These are phyloP conservation scores for Zophobas atratus DNA, from an alignment of 1,140 invertebrate species.

Conservation along the genomic window DNA sequence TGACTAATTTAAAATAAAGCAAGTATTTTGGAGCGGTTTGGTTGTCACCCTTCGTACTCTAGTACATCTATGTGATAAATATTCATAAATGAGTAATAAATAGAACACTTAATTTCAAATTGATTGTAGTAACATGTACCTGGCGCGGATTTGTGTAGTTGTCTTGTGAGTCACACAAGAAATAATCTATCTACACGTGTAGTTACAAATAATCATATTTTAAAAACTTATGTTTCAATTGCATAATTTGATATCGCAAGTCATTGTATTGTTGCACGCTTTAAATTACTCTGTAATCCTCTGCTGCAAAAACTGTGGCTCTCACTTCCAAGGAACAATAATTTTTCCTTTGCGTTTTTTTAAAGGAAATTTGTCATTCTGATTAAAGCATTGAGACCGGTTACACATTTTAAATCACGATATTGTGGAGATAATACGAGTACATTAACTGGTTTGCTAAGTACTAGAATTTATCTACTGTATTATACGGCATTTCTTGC, in stretches of 20 bases:
- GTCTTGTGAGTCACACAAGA: no score
- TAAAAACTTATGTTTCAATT: no score
- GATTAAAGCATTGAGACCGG: not conserved
- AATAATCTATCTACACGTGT: no score
- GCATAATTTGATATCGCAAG: no score
- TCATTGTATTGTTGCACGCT: no score
- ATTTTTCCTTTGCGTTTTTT: not conserved
- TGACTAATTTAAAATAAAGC: slow-evolving; percentile 37
- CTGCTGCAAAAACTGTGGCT: not conserved
- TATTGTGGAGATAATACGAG: not conserved
- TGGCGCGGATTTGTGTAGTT: no score
- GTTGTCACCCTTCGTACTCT: not conserved
- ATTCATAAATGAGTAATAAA: no score
- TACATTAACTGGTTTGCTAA: not conserved
- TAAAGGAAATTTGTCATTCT: not conserved
- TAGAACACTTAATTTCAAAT: no score
- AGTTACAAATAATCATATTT: no score
- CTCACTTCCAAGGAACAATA: not conserved
- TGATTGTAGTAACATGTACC: no score
- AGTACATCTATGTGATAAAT: not conserved
- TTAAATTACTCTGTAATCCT: no score
- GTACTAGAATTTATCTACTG: not conserved
- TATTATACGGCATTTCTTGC: not conserved
- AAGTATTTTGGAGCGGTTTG: slow-evolving; percentile 7
- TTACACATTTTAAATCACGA: slow-evolving; percentile 6